These are phyloP conservation scores for Lasioglossum leucozonium DNA, from an alignment of 2,888 invertebrate species.

Conservation along the genomic window DNA sequence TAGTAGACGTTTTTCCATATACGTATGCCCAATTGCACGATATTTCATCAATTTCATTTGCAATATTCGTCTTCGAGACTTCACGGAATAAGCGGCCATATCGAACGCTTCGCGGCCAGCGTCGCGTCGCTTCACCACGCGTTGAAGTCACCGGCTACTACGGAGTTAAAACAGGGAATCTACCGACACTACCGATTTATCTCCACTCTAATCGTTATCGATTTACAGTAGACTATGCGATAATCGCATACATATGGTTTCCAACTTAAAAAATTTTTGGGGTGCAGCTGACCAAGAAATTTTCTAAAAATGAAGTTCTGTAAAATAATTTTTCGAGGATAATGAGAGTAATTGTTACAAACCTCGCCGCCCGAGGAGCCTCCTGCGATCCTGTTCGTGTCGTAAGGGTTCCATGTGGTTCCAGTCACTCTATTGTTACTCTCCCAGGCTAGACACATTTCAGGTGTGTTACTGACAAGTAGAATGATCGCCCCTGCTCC, in stretches of 20 bases:
- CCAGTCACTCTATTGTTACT: conserved; percentile 92
- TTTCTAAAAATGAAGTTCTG: too few relatives aligned
- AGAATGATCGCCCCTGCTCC: conserved; percentile 92
- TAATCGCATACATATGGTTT: neutral
- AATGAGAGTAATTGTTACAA: conserved; percentile 60
- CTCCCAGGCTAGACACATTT: conserved; percentile 95
- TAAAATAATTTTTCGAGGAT: neutral
- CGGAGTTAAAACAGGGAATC: neutral
- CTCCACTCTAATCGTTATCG: neutral
- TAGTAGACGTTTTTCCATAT: too few relatives aligned
- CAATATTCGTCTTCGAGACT: neutral
- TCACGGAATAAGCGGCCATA: neutral
- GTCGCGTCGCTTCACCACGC: neutral
- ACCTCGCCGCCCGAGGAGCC: conserved; percentile 97
- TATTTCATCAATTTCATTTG: neutral
- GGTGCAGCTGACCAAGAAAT: too few relatives aligned
- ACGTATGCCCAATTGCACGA: neutral
- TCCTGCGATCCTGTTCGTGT: conserved; percentile 90
- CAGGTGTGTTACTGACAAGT: conserved; percentile 94
- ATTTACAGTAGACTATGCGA: neutral
- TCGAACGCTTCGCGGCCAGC: neutral
- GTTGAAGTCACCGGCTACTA: neutral
- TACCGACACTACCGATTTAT: neutral
- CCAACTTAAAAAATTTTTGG: neutral
- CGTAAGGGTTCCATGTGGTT: conserved; percentile 93